Conservation (phyloP, 2,113 vertebrate genomes). For the Trichechus manatus region DNA sequence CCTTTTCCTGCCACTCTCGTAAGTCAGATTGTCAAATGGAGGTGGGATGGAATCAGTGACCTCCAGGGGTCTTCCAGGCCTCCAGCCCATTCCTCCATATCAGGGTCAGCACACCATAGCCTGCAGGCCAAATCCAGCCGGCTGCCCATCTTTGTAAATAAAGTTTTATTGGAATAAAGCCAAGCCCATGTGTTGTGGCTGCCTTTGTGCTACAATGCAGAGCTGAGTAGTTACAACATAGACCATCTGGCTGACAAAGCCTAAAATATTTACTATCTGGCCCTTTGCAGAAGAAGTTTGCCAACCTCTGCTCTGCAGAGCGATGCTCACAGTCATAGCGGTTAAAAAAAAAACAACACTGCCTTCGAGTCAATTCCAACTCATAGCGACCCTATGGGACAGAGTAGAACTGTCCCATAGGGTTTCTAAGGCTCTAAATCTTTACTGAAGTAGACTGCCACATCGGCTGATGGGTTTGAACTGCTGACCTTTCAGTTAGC, state of each 20-base stretch:
- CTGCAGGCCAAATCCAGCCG: not conserved
- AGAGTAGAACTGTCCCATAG: not conserved
- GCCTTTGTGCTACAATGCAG: not conserved
- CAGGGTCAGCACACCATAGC: not conserved
- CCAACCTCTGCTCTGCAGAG: not conserved
- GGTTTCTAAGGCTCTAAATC: not conserved
- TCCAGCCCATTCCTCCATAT: not conserved
- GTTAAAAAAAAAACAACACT: no score
- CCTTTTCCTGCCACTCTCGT: not conserved
- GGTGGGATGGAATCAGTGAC: not conserved
- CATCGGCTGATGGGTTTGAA: not conserved
- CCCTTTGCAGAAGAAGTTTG: not conserved
- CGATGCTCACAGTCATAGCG: not conserved
- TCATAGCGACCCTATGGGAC: not conserved
- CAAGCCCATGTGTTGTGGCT: not conserved
- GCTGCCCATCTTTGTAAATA: slow-evolving; percentile 49
- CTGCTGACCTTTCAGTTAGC: not conserved
- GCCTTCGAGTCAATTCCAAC: not conserved
- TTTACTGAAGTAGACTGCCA: not conserved
- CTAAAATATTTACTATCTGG: slow-evolving; percentile 43
- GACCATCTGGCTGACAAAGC: not conserved
- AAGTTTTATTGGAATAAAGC: slow-evolving; percentile 58
- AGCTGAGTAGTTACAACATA: not conserved
- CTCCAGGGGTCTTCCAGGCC: not conserved
- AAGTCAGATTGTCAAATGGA: not conserved